Percentiles rank a stretch among this genome's conserved stretches.
These are phyloP conservation scores for Varanus komodoensis DNA, from an alignment of 2,113 vertebrate genomes.

Conservation along the genomic window DNA sequence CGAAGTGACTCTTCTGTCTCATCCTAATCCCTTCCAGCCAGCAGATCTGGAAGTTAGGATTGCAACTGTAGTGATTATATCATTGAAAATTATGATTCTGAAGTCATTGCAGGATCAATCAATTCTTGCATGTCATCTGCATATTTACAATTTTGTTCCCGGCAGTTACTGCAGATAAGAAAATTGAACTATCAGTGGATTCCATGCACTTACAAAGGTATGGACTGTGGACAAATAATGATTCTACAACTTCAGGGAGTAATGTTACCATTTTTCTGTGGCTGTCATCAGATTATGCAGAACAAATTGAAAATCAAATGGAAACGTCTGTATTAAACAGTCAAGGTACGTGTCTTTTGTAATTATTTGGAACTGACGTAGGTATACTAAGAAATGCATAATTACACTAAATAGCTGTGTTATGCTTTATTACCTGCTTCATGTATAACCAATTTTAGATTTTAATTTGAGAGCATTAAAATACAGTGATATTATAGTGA, in stretches of 20 bases:
- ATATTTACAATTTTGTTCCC: constrained; percentile 50
- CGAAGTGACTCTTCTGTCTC: neutral
- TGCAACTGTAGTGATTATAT: neutral
- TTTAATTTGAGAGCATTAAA: constrained; percentile 1
- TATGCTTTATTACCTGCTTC: neutral
- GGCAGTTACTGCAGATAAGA: constrained; percentile 74
- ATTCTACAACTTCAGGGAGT: constrained; percentile 51
- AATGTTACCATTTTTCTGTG: constrained; percentile 81
- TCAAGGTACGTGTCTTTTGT: constrained; percentile 74
- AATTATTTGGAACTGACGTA: neutral
- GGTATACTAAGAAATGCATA: neutral
- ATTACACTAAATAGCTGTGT: neutral
- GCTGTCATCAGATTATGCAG: constrained; percentile 80
- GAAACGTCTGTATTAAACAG: constrained; percentile 65
- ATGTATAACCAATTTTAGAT: neutral
- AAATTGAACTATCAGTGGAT: constrained; percentile 73
- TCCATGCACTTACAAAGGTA: constrained; percentile 76
- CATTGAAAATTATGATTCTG: neutral
- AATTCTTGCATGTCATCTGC: neutral
- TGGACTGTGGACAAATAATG: constrained; percentile 75
- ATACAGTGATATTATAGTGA: neutral
- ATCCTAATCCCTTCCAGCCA: neutral
- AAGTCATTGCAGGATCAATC: neutral
- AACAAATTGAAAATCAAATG: constrained; percentile 73
- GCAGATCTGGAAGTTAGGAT: neutral